These are phyloP conservation scores for Dynastes hyllus DNA, from an alignment of 2,888 invertebrate genomes.

Conservation along the genomic window DNA sequence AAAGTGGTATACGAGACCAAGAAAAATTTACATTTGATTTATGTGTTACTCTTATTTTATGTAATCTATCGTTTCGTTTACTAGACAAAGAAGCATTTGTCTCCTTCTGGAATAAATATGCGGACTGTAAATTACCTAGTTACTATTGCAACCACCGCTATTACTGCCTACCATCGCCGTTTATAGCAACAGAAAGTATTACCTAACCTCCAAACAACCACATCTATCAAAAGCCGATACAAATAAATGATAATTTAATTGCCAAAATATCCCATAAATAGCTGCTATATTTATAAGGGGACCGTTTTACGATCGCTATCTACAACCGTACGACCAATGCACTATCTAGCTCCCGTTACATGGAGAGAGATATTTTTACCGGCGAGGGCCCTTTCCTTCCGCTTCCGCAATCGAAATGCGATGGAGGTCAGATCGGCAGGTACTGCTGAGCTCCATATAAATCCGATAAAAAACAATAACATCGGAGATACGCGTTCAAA, in stretches of 20 bases:
- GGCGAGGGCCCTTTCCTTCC: neutral
- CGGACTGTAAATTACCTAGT: no score
- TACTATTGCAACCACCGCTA: no score
- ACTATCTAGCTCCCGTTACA: neutral
- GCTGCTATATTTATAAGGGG: neutral
- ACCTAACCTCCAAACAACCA: neutral
- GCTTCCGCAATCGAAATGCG: conserved; percentile 1
- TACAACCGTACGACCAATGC: conserved; percentile 5
- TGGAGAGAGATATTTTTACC: neutral
- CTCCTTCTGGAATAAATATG: no score
- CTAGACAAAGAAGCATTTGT: no score
- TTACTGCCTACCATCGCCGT: no score
- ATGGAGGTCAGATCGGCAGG: conserved; percentile 22
- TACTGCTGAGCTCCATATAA: conserved; percentile 24
- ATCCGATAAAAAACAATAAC: conserved; percentile 29
- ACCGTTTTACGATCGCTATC: neutral
- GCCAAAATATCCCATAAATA: conserved; percentile 4
- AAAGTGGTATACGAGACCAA: no score
- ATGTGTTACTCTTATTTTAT: no score
- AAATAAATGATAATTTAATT: conserved; percentile 4
- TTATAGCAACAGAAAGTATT: no score
- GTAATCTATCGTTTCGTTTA: no score
- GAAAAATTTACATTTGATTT: no score
- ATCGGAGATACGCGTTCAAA: conserved; percentile 1
- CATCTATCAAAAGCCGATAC: conserved; percentile 5